A percentile compares a stretch with the other conserved stretches of the same genome.
Conservation (phyloP, 2,888 invertebrate genomes). For the Colletes collaris region DNA sequence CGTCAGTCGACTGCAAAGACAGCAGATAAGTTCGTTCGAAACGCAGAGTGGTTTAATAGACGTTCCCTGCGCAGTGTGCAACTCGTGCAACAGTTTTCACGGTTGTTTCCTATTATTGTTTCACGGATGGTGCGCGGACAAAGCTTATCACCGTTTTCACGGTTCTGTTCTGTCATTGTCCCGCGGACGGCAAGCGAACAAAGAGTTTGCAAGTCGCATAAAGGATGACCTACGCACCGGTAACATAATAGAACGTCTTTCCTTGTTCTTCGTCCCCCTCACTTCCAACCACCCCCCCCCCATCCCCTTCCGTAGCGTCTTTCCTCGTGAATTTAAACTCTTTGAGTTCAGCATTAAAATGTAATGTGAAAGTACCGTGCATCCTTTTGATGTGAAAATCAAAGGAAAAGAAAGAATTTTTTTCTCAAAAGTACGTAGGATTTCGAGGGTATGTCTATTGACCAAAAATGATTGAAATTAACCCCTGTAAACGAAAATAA, state of each 20-base stretch:
- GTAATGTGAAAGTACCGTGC: neutral
- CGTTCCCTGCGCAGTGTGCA: neutral
- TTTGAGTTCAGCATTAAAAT: slow-evolving; percentile 14
- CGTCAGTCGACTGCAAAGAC: neutral
- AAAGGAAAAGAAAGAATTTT: too few relatives aligned
- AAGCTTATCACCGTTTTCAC: slow-evolving; percentile 54
- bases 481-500: too few relatives aligned
- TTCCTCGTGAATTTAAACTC: slow-evolving; percentile 21
- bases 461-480: too few relatives aligned
- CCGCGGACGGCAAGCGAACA: slow-evolving; percentile 35
- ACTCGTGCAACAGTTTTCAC: slow-evolving; percentile 31
- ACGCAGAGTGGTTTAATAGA: slow-evolving; percentile 17
- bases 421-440: too few relatives aligned
- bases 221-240: slow-evolving; percentile 40
- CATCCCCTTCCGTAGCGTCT: neutral
- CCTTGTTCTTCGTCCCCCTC: slow-evolving; percentile 14
- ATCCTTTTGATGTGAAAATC: neutral
- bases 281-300: neutral
- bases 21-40: slow-evolving; percentile 16
- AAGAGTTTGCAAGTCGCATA: slow-evolving; percentile 53
- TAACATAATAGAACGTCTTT: slow-evolving; percentile 44
- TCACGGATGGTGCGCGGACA: slow-evolving; percentile 39
- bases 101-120: slow-evolving; percentile 48
- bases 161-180: slow-evolving; percentile 49
- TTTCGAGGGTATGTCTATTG: too few relatives aligned